Conservation (phyloP, 2,888 invertebrate species). For the Scaptomyza tumidula region DNA sequence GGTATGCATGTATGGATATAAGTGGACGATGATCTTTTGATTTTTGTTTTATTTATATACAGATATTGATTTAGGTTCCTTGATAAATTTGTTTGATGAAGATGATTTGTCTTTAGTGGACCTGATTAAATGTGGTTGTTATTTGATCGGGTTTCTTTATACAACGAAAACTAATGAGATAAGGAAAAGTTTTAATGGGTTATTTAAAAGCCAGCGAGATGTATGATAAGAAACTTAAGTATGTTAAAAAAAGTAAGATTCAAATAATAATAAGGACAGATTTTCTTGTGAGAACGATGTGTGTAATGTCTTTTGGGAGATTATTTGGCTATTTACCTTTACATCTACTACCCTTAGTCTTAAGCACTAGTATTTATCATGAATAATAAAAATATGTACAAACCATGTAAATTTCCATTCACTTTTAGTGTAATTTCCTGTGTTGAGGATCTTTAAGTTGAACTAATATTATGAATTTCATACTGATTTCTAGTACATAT, state of each 20-base stretch:
- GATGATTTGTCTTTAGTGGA: constrained; percentile 27
- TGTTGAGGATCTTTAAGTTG: no score
- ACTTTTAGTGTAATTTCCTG: no score
- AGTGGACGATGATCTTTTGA: constrained; percentile 40
- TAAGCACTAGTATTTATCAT: no score
- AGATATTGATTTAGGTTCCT: constrained; percentile 16
- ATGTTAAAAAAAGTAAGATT: neutral
- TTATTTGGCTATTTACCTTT: neutral
- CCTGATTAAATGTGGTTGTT: constrained; percentile 40
- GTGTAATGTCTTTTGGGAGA: neutral
- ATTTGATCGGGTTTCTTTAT: constrained; percentile 35
- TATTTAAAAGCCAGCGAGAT: constrained; percentile 31
- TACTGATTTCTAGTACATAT: no score
- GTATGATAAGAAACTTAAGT: neutral
- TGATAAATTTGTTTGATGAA: constrained; percentile 35
- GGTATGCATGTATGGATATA: constrained; percentile 10
- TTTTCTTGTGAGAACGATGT: neutral
- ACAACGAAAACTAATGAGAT: constrained; percentile 56
- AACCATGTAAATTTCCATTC: no score
- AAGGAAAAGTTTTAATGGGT: constrained; percentile 47
- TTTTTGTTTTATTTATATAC: constrained; percentile 30
- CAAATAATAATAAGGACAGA: no score
- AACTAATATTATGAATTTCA: no score
- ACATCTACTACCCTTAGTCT: neutral
- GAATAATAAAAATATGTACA: no score